Base-by-base conservation (phyloP, 64 coral and sea anemone genomes). In the Dendronephthya gigantea region DNA sequence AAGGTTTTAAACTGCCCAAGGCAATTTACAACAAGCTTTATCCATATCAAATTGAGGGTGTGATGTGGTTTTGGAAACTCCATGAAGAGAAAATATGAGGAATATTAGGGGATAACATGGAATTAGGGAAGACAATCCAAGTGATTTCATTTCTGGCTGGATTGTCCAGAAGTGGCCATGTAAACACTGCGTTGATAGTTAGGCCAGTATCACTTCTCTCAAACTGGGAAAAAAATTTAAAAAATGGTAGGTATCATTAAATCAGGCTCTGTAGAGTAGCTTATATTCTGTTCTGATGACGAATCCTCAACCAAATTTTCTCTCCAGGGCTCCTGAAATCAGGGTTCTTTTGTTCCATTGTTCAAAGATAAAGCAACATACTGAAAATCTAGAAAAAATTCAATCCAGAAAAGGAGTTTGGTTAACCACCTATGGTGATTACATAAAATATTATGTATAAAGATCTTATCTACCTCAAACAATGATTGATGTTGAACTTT, bases 141-240 rank as follows among this genome's bases (percentile, higher is more conserved):
- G 92, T 98, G 0, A 91, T 98, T 28, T 48, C 95, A 62, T 98
- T 93, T 48, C 40, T 98, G 4, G 85, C 95, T 22, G 95, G 95
- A 10, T 87, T 98, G 91, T 98, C 93, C 86, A 90, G 91, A 81
- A 50, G 81, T 87, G 87, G 90, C 12, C 75, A 87, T 29, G 93
- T 98, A 29, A 91, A 92, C 17, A 83, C 84, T 7, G 95, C 68
- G 25, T 76, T 98, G 23, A 91, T 98, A 52, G 56, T 98, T n/a
- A 93, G 93, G 95, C 95, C 95, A 58, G 95, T 98, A 3, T 91
- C 92, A 55, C n/a, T 93, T 4, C 83, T 98, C 25, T 34, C 65
- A 40, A 98, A 98, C 56, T 98, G 95, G 95, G 95, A 93, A 25
- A 90, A 87, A 68, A 98, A 62, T 98, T 93, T 49, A 90, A 86